Percentiles rank a stretch among this genome's conserved stretches.
Conservation (phyloP, 2,113 vertebrate species). For the Jacana jacana region DNA sequence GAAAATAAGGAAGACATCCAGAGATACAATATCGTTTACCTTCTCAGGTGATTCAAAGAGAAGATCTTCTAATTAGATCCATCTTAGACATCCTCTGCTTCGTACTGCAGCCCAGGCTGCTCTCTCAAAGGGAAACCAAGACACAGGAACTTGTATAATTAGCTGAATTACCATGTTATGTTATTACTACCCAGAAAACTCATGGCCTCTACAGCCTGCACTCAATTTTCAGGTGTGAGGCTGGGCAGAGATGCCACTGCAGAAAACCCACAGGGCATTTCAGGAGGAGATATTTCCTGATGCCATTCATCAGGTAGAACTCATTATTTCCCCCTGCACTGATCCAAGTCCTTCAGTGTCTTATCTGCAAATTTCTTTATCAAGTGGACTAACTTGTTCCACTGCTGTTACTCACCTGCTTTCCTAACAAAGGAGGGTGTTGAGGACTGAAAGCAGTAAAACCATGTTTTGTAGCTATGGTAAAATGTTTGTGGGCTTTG, state of each 20-base stretch:
- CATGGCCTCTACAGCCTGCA: background rate
- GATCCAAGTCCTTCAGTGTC: background rate
- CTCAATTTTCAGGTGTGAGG: background rate
- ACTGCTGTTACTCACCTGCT: background rate
- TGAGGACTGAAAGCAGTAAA: background rate
- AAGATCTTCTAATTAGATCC: background rate
- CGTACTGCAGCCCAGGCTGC: background rate
- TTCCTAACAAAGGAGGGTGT: background rate
- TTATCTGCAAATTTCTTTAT: background rate
- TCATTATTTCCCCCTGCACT: background rate
- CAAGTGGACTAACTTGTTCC: conserved; percentile 12
- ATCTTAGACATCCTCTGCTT: background rate
- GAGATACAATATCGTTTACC: background rate
- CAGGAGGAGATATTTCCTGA: conserved; percentile 41
- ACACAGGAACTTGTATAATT: background rate
- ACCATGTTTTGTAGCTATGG: background rate
- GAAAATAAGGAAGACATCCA: background rate
- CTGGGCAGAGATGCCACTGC: background rate
- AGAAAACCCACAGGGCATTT: background rate
- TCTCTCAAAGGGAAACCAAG: background rate
- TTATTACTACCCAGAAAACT: background rate
- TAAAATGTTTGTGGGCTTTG: background rate
- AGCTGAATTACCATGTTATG: background rate
- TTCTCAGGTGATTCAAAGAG: background rate
- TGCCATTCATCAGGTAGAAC: background rate